These are phyloP conservation scores for Orientallactaga sibirica DNA, from an alignment of 2,797 vertebrate species.

Conservation along the genomic window DNA sequence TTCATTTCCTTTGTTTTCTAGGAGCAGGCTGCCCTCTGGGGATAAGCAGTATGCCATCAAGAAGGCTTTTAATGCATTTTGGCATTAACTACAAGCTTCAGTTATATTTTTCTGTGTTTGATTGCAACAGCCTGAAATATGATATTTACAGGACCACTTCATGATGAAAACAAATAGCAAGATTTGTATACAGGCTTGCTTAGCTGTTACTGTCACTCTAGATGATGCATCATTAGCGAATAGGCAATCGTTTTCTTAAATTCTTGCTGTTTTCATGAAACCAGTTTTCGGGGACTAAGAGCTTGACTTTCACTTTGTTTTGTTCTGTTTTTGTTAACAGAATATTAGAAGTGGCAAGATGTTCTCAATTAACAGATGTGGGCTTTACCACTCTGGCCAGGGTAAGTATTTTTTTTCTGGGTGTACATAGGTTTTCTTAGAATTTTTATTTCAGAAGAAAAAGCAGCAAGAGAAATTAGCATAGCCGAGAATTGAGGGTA, in stretches of 20 bases:
- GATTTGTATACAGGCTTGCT: conserved; percentile 52
- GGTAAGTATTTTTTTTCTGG: conserved; percentile 89
- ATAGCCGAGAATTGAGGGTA: neutral
- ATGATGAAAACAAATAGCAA: conserved; percentile 35
- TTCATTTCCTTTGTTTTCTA: conserved; percentile 79
- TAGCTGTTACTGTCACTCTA: conserved; percentile 54
- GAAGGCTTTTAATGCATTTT: conserved; percentile 67
- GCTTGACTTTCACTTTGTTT: conserved; percentile 62
- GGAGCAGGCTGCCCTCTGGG: conserved; percentile 77
- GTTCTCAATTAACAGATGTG: conserved; percentile 98
- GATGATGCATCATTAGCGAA: conserved; percentile 48
- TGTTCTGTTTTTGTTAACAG: conserved; percentile 85
- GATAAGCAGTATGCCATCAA: conserved; percentile 60
- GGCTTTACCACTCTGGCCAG: conserved; percentile 98
- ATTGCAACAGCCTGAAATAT: conserved; percentile 47
- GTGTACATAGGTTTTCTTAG: neutral
- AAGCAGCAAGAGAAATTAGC: neutral
- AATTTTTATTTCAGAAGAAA: conserved; percentile 34
- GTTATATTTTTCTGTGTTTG: conserved; percentile 4
- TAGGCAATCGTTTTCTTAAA: conserved; percentile 63
- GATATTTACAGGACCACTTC: conserved; percentile 37
- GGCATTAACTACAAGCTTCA: conserved; percentile 71
- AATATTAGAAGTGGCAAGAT: conserved; percentile 98
- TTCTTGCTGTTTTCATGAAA: conserved; percentile 63
- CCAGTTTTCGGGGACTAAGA: conserved; percentile 39